These are phyloP conservation scores for Formica selysi DNA, from an alignment of 1,140 invertebrate genomes.

Conservation along the genomic window DNA sequence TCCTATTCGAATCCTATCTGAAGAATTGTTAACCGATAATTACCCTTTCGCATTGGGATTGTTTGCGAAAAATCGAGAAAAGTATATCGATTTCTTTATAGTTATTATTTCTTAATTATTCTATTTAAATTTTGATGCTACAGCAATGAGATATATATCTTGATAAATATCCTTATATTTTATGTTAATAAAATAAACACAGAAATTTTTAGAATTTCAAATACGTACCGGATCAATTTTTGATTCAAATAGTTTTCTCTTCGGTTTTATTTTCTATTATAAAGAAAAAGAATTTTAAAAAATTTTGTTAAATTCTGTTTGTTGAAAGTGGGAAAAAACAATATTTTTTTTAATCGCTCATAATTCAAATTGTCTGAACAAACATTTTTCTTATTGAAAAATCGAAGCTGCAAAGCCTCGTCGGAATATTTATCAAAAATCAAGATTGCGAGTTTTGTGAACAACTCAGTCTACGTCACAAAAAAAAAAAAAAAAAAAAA, in stretches of 20 bases:
- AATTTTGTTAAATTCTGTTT: no score
- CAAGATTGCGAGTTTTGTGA: background rate
- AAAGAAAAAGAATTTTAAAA: background rate
- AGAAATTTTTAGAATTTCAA: no score
- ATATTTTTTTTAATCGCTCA: background rate
- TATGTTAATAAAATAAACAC: constrained; percentile 11
- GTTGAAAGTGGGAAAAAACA: background rate
- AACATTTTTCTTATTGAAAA: background rate
- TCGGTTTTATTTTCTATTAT: background rate
- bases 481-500: no score
- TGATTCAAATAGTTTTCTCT: no score
- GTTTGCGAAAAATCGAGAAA: no score
- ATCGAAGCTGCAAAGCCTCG: background rate
- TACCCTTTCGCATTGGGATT: no score
- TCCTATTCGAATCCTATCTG: no score
- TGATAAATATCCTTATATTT: background rate
- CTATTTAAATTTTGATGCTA: background rate
- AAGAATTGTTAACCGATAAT: no score
- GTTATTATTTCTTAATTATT: background rate
- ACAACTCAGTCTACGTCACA: no score
- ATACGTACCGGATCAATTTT: no score
- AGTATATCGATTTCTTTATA: background rate
- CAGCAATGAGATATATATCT: no score
- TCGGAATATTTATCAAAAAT: background rate
- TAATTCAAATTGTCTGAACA: background rate